Conservation (phyloP, 2,888 invertebrate genomes). For the Acholoe squamosa region DNA sequence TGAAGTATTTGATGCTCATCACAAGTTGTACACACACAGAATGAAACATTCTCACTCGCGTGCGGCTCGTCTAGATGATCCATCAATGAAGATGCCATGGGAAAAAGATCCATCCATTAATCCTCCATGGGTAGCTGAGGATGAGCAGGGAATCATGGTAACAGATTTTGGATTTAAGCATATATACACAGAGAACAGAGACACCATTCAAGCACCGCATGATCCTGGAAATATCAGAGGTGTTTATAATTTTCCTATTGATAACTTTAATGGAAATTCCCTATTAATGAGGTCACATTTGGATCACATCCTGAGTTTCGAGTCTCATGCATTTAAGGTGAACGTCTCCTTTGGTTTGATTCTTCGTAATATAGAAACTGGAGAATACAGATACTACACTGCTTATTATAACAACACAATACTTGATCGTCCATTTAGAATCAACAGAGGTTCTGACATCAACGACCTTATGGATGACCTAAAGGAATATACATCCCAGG, state of each 20-base stretch:
- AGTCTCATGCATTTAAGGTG: not conserved
- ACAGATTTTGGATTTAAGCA: not conserved
- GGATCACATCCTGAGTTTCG: not conserved
- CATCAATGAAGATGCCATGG: not conserved
- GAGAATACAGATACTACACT: conserved; percentile 35
- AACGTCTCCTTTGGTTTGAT: not conserved
- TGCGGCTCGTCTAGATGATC: not conserved
- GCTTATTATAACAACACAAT: not conserved
- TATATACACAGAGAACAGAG: not conserved
- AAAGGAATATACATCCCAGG: not conserved
- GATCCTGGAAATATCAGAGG: not conserved
- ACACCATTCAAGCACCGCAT: not conserved
- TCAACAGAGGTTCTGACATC: not conserved
- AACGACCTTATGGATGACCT: not conserved
- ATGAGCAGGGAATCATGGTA: not conserved
- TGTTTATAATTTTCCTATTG: not conserved
- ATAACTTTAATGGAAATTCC: not conserved
- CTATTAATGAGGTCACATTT: not conserved
- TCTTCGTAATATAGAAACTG: conserved; percentile 13
- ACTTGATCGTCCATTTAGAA: not conserved
- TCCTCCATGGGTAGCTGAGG: not conserved
- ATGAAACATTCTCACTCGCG: not conserved
- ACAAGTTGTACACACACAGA: not conserved
- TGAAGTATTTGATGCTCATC: conserved; percentile 16
- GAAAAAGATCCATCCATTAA: not conserved